Evolutionary conservation across 1,140 invertebrate genomes (phyloP).

Genomic region (Drosophila insularis): DNA sequence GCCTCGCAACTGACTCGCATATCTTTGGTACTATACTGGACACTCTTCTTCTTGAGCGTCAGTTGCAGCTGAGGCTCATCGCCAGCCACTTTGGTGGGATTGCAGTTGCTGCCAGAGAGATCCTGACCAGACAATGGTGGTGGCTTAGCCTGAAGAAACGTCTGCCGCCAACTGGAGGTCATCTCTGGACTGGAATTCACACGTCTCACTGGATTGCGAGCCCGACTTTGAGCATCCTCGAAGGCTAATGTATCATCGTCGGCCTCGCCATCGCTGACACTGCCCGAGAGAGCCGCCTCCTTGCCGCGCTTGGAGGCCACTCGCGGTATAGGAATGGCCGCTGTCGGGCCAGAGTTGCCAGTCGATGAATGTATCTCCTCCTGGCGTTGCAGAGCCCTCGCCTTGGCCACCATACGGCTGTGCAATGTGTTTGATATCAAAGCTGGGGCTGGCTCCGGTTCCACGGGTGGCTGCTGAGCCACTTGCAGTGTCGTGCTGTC

Average conservation of each 20-base stretch:
- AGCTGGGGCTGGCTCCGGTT: conserved; percentile 11
- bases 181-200: conserved; percentile 96
- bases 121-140: conserved; percentile 55
- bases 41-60: conserved; percentile 85
- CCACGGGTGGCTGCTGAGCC: conserved; percentile 11
- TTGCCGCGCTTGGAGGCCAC: conserved; percentile 65
- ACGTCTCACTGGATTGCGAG: conserved; percentile 90
- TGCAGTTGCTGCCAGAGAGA: conserved; percentile 6
- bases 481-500: conserved; percentile 42
- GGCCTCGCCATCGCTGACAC: conserved; percentile 84
- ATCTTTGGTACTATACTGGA: conserved; percentile 76
- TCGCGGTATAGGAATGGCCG: conserved; percentile 73
- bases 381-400: conserved; percentile 66
- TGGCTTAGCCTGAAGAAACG: conserved; percentile 76
- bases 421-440: conserved; percentile 32
- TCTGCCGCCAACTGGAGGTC: conserved; percentile 92
- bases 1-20: conserved; percentile 92
- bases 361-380: conserved; percentile 70
- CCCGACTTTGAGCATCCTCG: conserved; percentile 83
- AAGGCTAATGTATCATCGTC: conserved; percentile 84
- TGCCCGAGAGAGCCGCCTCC: conserved; percentile 72
- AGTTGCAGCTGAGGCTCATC: conserved; percentile 80
- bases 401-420: conserved; percentile 56
- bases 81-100: not conserved
- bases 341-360: conserved; percentile 60